Evolutionary conservation across 2,888 invertebrate species (phyloP).

Genomic region (Thymelicus acteon): DNA sequence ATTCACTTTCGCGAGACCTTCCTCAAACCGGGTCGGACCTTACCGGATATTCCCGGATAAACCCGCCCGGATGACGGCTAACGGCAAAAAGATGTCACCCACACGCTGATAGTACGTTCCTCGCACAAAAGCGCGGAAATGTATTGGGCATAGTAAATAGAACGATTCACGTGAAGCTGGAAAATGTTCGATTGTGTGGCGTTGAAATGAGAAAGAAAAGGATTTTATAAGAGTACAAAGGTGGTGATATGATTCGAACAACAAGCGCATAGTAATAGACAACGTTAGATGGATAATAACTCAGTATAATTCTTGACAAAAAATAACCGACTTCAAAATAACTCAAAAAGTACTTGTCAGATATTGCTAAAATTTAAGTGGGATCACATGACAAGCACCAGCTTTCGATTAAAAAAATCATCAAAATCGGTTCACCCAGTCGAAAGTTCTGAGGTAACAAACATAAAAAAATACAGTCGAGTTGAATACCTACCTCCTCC

Average conservation of each 20-base stretch:
- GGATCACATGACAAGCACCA: no score
- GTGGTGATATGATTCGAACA: neutral
- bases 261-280: no score
- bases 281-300: no score
- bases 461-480: no score
- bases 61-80: constrained; percentile 25
- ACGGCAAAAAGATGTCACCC: constrained; percentile 29
- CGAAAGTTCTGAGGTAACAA: no score
- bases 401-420: no score
- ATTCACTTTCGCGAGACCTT: constrained; percentile 32
- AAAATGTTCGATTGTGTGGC: neutral
- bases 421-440: no score
- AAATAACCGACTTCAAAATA: no score
- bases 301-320: no score
- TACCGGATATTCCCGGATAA: constrained; percentile 19
- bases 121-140: constrained; percentile 26
- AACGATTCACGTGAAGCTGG: neutral
- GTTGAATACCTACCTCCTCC: no score
- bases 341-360: no score
- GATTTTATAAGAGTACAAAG: neutral
- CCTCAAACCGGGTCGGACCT: constrained; percentile 13
- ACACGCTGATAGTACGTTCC: constrained; percentile 3
- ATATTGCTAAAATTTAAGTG: no score
- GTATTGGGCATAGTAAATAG: constrained; percentile 20
- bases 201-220: neutral